Base-by-base conservation (phyloP, 2,113 vertebrate genomes). In the Oncorhynchus nerka region DNA sequence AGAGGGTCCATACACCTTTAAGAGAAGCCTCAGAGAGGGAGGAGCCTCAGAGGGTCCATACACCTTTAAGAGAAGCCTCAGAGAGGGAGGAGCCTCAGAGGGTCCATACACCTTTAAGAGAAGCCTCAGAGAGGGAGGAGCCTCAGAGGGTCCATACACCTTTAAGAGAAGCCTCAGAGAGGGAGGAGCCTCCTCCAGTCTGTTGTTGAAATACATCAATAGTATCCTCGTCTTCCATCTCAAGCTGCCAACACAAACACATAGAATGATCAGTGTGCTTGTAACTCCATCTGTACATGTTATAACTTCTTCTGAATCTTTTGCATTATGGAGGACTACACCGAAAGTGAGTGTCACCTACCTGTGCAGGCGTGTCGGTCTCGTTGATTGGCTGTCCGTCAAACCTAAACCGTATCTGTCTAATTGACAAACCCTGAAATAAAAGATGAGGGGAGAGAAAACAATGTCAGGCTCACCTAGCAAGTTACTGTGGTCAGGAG, bases 141-240 rank as follows among this genome's bases (percentile, higher is more conserved):
- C 19, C 71, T 74, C 39, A 45, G 39, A 11, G 9, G 51, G 51
- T 55, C 51, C 16, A 55, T 19, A 55, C 51, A 19, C 16, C 4
- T 55, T 55, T 55, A 55, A 55, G 51, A 55, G 51, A 19, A 19
- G 49, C 49, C 49, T 51, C 32, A 24, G 34, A 68, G 61, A 85
- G 89, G 81, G 84, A 92, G 77, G 69, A 89, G 62, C 68, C 73
- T 65, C 93, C 93, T 78, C 93, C 93, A 3, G 93, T 94, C 89
- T 94, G 93, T 89, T 94, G 93, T 77, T 94, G 93, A 89, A 94
- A 94, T 89, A 94, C 93, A 78, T 94, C 93, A 81, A 94, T 94
- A 82, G 93, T 94, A 90, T 94, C 93, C 79, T 94, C 93, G 15
- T 94, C 93, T 80, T 94, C 93, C 93, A 94, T 94, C 87, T 94